phyloP scores from a whole-genome alignment of 23 tunicate genomes.

The Oikopleura dioica region DNA sequence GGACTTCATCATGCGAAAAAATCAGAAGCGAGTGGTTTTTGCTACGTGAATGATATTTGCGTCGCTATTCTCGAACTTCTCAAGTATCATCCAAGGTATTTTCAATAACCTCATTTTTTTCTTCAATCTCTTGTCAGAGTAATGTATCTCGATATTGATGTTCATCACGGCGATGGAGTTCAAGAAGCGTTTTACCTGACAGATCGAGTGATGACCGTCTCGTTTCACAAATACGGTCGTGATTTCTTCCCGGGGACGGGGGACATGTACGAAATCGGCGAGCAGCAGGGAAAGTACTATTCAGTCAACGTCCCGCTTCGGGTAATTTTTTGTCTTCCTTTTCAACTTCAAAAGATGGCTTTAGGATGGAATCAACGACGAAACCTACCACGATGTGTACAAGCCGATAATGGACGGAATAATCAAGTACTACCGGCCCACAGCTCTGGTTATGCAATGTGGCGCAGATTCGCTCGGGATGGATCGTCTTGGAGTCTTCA shows the following conservation, averaged over 20 bases:
- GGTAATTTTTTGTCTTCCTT: too few relatives aligned
- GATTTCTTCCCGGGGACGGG: conserved; percentile 97
- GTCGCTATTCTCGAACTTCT: conserved; percentile 75
- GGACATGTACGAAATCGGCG: conserved; percentile 94
- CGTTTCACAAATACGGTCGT: conserved; percentile 95
- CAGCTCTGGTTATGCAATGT: conserved; percentile 97
- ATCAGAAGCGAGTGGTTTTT: conserved; percentile 89
- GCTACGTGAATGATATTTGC: conserved; percentile 95
- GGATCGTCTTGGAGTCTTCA: conserved; percentile 92
- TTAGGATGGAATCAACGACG: neutral
- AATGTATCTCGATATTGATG: conserved; percentile 91
- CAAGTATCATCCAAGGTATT: conserved; percentile 83
- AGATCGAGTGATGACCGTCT: conserved; percentile 97
- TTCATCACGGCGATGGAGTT: conserved; percentile 99
- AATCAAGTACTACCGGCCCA: conserved; percentile 66
- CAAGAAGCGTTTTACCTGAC: conserved; percentile 96
- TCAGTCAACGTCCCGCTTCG: conserved; percentile 69
- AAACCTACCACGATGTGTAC: conserved; percentile 48
- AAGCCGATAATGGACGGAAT: conserved; percentile 75
- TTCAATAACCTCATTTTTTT: too few relatives aligned
- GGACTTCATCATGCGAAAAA: conserved; percentile 98
- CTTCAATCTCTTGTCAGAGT: too few relatives aligned
- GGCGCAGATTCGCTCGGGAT: conserved; percentile 97
- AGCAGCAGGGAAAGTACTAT: conserved; percentile 71
- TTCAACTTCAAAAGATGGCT: too few relatives aligned